Conservation (phyloP, 2,888 invertebrate species). For the Epinotia bilunana region DNA sequence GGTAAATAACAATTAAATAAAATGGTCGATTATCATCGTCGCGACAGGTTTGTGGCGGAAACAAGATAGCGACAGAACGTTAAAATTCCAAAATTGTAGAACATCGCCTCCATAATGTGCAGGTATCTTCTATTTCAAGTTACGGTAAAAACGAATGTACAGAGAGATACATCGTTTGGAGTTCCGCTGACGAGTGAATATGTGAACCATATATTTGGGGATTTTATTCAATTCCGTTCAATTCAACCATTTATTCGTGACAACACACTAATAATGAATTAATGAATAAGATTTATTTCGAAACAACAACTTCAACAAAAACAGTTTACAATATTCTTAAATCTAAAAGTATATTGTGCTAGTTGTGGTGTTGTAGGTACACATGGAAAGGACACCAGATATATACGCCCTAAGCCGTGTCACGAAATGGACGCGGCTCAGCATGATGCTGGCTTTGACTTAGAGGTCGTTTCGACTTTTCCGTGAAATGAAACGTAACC, state of each 20-base stretch:
- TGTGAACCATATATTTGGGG: not conserved
- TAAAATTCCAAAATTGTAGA: constrained; percentile 40
- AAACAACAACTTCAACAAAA: too few species aligned
- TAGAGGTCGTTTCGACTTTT: too few species aligned
- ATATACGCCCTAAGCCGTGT: too few species aligned
- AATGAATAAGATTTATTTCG: too few species aligned
- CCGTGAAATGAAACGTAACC: too few species aligned
- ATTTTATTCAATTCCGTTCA: not conserved
- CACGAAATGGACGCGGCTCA: too few species aligned
- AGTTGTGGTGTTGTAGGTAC: too few species aligned
- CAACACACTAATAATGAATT: too few species aligned
- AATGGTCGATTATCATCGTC: constrained; percentile 12
- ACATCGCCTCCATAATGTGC: constrained; percentile 36
- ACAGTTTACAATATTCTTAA: too few species aligned
- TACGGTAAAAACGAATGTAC: constrained; percentile 45
- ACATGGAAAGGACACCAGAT: too few species aligned
- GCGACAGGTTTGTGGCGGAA: constrained; percentile 18
- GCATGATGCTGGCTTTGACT: too few species aligned
- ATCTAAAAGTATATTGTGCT: too few species aligned
- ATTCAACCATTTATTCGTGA: not conserved
- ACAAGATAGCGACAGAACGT: constrained; percentile 30
- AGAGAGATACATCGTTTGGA: constrained; percentile 36
- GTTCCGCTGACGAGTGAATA: constrained; percentile 4
- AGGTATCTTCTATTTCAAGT: constrained; percentile 44
- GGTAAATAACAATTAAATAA: constrained; percentile 31